Evolutionary conservation across 2,797 vertebrate species (phyloP).

Genomic region (Platyrinchus mystaceus): DNA sequence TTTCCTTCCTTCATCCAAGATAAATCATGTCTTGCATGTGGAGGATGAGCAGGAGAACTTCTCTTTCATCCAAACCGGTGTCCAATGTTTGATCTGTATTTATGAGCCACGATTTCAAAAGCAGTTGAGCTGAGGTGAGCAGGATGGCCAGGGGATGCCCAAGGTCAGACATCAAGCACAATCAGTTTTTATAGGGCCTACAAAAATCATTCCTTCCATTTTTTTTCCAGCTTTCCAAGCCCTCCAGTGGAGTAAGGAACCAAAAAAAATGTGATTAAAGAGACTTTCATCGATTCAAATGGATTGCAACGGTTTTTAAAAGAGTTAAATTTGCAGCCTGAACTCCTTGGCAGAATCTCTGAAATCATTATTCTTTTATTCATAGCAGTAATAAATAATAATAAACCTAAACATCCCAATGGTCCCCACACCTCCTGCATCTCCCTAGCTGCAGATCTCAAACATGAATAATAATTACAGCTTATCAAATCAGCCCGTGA

Average conservation of each 20-base stretch:
- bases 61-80: not conserved
- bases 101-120: not conserved
- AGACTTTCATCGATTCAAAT: not conserved
- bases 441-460: not conserved
- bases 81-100: not conserved
- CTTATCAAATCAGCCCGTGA: conserved; percentile 19
- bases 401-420: not conserved
- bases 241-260: not conserved
- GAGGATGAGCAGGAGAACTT: not conserved
- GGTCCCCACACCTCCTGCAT: not conserved
- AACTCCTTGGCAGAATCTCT: conserved; percentile 23
- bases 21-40: not conserved
- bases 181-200: not conserved
- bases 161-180: not conserved
- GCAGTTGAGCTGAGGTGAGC: not conserved
- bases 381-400: conserved; percentile 40
- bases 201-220: not conserved
- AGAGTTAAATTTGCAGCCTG: conserved; percentile 27
- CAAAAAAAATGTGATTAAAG: not conserved
- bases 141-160: not conserved
- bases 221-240: not conserved
- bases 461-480: conserved; percentile 13
- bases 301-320: not conserved
- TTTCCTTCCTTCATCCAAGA: not conserved
- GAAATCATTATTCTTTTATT: conserved; percentile 56